phyloP scores from a whole-genome alignment of 1,140 invertebrate species.

The Trichogramma pretiosum region DNA sequence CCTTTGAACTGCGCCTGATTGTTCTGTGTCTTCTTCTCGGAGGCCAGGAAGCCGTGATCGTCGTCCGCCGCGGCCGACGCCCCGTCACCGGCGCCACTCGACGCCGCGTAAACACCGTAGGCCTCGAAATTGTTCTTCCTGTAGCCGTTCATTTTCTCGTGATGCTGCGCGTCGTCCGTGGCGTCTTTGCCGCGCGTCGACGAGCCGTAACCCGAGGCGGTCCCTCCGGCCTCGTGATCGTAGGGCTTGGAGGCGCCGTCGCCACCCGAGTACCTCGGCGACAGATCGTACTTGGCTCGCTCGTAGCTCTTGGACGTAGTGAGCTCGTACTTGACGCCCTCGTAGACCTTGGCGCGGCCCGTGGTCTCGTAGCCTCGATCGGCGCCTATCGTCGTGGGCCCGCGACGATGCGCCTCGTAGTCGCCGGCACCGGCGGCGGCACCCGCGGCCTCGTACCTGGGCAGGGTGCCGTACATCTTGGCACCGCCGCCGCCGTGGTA shows the following conservation, averaged over 20 bases:
- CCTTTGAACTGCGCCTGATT: constrained; percentile 47
- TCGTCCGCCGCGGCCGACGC: constrained; percentile 47
- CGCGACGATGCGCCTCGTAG: background rate
- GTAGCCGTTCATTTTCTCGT: constrained; percentile 42
- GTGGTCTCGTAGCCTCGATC: constrained; percentile 22
- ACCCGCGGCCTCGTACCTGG: constrained; percentile 33
- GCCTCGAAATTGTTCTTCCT: constrained; percentile 44
- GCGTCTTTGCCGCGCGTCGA: no score
- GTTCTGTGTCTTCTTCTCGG: constrained; percentile 40
- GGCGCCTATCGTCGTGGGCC: background rate
- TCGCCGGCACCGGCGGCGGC: constrained; percentile 26
- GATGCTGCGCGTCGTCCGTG: background rate
- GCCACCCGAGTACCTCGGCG: constrained; percentile 24
- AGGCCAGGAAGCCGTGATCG: constrained; percentile 44
- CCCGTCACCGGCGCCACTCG: no score
- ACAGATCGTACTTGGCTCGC: constrained; percentile 35
- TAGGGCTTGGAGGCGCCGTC: constrained; percentile 29
- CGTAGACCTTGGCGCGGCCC: constrained; percentile 23
- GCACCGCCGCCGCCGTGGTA: constrained; percentile 31
- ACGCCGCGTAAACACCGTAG: constrained; percentile 48
- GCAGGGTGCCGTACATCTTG: constrained; percentile 40
- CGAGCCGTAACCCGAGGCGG: background rate
- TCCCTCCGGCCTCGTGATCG: constrained; percentile 34
- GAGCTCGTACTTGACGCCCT: constrained; percentile 37
- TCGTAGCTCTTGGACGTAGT: constrained; percentile 42